phyloP scores from a whole-genome alignment of 2,888 invertebrate species.

The Sesia apiformis region DNA sequence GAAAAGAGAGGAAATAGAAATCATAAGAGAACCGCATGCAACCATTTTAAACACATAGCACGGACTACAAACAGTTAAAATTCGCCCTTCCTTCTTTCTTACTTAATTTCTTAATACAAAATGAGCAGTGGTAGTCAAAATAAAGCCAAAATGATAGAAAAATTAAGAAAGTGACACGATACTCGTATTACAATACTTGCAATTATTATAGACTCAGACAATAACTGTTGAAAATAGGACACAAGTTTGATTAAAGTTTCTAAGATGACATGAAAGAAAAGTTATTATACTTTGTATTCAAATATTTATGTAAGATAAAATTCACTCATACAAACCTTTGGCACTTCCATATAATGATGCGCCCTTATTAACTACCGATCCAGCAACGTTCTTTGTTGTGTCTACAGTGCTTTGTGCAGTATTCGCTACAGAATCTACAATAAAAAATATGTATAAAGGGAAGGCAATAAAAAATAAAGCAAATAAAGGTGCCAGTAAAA shows the following conservation, averaged over 20 bases:
- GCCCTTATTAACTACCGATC: slow-evolving; percentile 58
- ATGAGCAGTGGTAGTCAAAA: too few relatives aligned
- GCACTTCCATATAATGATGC: slow-evolving; percentile 25
- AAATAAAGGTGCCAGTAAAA: background rate
- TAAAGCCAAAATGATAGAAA: too few relatives aligned
- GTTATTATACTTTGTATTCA: too few relatives aligned
- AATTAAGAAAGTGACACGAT: too few relatives aligned
- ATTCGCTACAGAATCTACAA: slow-evolving; percentile 25
- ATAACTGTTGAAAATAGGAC: too few relatives aligned
- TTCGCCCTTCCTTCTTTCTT: too few relatives aligned
- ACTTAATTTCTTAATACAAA: too few relatives aligned
- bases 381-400: slow-evolving; percentile 58
- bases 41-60: slow-evolving; percentile 3
- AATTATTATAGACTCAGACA: too few relatives aligned
- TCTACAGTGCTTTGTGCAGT: slow-evolving; percentile 51
- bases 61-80: too few relatives aligned
- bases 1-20: slow-evolving; percentile 11
- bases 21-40: slow-evolving; percentile 22
- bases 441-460: slow-evolving; percentile 4
- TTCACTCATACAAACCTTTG: slow-evolving; percentile 19
- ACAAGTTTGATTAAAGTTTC: too few relatives aligned
- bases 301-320: background rate
- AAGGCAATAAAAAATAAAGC: background rate
- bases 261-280: too few relatives aligned
- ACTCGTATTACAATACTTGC: too few relatives aligned